Evolutionary conservation across 1,140 invertebrate genomes (phyloP).

Genomic region (Leptinotarsa lineolata): DNA sequence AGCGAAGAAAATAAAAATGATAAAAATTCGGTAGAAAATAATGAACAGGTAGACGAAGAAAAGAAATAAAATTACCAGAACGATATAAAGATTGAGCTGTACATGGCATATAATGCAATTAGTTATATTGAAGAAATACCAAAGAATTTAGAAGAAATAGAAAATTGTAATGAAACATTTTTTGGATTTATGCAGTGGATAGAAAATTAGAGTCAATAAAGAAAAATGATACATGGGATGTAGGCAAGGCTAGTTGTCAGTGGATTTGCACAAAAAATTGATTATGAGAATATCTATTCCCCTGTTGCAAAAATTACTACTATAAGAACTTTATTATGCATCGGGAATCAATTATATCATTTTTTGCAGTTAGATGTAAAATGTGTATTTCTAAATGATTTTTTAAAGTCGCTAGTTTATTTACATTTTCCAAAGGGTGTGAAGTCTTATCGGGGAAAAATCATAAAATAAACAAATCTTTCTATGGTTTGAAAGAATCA

Average conservation of each 20-base stretch:
- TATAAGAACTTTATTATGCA: slow-evolving; percentile 9
- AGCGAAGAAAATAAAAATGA: slow-evolving; percentile 10
- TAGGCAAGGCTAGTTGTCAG: slow-evolving; percentile 54
- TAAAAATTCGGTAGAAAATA: slow-evolving; percentile 37
- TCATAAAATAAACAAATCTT: too few species aligned
- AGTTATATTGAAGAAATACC: slow-evolving; percentile 34
- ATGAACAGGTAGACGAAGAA: slow-evolving; percentile 33
- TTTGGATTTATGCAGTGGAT: slow-evolving; percentile 53
- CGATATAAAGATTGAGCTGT: slow-evolving; percentile 34
- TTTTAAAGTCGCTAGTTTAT: too few species aligned
- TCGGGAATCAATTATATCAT: slow-evolving; percentile 18
- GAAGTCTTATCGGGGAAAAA: too few species aligned
- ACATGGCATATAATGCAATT: slow-evolving; percentile 32
- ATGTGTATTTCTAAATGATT: slow-evolving; percentile 3
- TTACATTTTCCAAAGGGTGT: too few species aligned
- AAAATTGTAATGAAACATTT: slow-evolving; percentile 40
- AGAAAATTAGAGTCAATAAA: slow-evolving; percentile 51
- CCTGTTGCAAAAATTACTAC: slow-evolving; percentile 20
- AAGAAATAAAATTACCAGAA: slow-evolving; percentile 30
- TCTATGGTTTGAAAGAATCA: too few species aligned
- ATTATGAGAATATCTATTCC: slow-evolving; percentile 31
- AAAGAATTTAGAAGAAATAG: slow-evolving; percentile 46
- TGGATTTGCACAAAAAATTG: slow-evolving; percentile 39
- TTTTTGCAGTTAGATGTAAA: slow-evolving; percentile 20
- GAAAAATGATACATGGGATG: slow-evolving; percentile 53